Conservation (phyloP, 2,888 invertebrate genomes). For the Phoenoteleia sp. region DNA sequence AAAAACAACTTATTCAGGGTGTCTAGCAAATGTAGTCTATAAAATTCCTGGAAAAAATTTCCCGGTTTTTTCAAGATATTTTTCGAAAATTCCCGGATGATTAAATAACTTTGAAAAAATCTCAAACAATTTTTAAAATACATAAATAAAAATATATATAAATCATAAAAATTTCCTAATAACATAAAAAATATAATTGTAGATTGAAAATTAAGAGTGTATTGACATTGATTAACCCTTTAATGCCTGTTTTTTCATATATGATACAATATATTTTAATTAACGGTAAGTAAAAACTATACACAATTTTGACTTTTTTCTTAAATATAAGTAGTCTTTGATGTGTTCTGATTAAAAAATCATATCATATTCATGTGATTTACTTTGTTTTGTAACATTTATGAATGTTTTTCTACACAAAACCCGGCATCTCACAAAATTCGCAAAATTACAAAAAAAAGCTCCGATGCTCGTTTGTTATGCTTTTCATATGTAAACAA, state of each 20-base stretch:
- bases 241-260: constrained; percentile 12
- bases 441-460: constrained; percentile 29
- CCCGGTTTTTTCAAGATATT: no score
- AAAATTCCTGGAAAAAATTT: no score
- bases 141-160: no score
- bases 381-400: constrained; percentile 34
- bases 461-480: constrained; percentile 34
- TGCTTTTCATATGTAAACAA: constrained; percentile 33
- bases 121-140: no score
- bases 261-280: constrained; percentile 31
- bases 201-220: no score
- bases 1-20: no score
- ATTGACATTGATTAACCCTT: no score
- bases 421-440: constrained; percentile 35
- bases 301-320: constrained; percentile 28
- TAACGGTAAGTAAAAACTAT: constrained; percentile 37
- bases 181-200: no score
- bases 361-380: constrained; percentile 43
- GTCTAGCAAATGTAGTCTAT: no score
- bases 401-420: constrained; percentile 41
- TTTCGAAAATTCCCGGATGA: no score
- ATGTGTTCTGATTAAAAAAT: constrained; percentile 40
- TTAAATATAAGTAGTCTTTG: constrained; percentile 39
- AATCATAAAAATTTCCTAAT: no score
- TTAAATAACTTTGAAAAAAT: no score